Percentiles rank a stretch among this genome's conserved stretches.
phyloP scores from a whole-genome alignment of 2,888 invertebrate species.

The Cryptus viduatorius region DNA sequence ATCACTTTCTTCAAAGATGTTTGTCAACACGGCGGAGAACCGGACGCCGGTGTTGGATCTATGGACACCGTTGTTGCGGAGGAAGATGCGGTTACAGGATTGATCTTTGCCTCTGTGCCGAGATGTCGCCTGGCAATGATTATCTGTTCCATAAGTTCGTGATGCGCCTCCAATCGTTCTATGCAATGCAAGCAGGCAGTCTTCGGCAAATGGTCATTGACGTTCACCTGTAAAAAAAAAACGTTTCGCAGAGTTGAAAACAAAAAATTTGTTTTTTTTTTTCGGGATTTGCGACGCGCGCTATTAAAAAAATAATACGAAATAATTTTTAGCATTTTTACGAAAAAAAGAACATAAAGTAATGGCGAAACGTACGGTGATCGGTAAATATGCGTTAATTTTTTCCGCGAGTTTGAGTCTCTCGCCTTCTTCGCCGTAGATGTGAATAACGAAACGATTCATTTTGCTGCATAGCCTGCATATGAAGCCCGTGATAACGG shows the following conservation, averaged over 20 bases:
- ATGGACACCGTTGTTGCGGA: conserved; percentile 76
- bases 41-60: conserved; percentile 74
- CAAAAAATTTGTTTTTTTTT: background rate
- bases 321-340: background rate
- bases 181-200: conserved; percentile 87
- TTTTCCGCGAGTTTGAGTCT: conserved; percentile 91
- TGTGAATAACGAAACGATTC: conserved; percentile 93
- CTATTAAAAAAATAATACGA: background rate
- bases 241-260: background rate
- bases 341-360: conserved; percentile 18
- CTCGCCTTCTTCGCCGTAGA: conserved; percentile 92
- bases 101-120: conserved; percentile 78
- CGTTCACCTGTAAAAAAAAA: conserved; percentile 78
- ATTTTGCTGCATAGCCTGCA: conserved; percentile 95
- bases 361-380: conserved; percentile 87
- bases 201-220: conserved; percentile 85
- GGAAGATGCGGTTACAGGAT: conserved; percentile 75
- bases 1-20: conserved; percentile 3
- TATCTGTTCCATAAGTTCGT: conserved; percentile 85
- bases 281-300: background rate
- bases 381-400: conserved; percentile 92
- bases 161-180: conserved; percentile 86
- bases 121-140: conserved; percentile 83
- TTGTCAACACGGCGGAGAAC: conserved; percentile 82
- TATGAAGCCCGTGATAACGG: conserved; percentile 93